Base-by-base conservation (phyloP, 2,797 vertebrate genomes). In the Rhynchonycteris naso region DNA sequence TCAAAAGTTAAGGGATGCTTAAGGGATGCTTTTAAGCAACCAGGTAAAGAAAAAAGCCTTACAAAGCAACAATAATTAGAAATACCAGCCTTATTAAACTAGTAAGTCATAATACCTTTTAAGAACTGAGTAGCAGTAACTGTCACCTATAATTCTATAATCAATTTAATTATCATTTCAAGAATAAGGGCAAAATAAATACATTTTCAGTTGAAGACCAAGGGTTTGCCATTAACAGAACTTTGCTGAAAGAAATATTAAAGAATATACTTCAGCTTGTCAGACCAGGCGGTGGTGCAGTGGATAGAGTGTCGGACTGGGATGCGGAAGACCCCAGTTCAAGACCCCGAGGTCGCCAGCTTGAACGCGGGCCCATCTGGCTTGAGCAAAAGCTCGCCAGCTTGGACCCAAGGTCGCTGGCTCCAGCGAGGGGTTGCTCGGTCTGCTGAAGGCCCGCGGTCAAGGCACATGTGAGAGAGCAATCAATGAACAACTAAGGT, bases 141-240 rank as follows among this genome's bases (percentile, higher is more conserved):
- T 52, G 76, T 26, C 18, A 82, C 78, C 43, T 35, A 84, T 58
- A 68, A 92, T 86, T 94, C 80, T 69, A 88, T 68, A 89, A 24
- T 56, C n/a, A 66, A 69, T 13, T 33, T 33, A 59, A 92, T 61
- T 28, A 83, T 50, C 47, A 86, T 50, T 91, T 54, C 52, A 80
- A 84, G 30, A 85, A 88, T 47, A 5, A 88, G 22, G 52, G 65
- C 47, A 90, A 89, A 94, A 72, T 81, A 85, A 76, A 63, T 52
- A 61, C 21, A 87, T 61, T 78, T 83, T 72, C 58, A 90, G 63
- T 54, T 30, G 66, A 93, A 90, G 43, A 93, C 6, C 71, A 91
- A 74, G 30, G 56, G 21, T 90, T 74, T 68, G 82, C 21, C 24
- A 79, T 21, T 84, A 95, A 63, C 19, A 89, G 13, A 75, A 4